Evolutionary conservation across 2,888 invertebrate species (phyloP), one percentile per base, ranked within the genome.

Genomic region (Pyrrhosoma nymphula): DNA sequence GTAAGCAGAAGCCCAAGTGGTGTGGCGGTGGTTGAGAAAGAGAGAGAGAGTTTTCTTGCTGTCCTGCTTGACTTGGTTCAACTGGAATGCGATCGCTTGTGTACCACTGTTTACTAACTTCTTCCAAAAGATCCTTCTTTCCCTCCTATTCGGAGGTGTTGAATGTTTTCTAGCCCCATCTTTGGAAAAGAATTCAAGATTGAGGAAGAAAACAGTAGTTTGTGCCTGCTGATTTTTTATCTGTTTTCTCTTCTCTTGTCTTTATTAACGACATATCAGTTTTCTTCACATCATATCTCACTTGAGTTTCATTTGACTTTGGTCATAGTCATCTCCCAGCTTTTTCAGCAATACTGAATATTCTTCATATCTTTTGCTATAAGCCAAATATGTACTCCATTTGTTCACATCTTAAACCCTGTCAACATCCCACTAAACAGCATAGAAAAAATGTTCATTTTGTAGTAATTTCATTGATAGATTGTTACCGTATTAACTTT

Each of bases 1-100:
- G 93, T 93, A 93, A 93, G 93, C 93, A 39, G 63, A 4, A 47
- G 47, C 47, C 47, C 47, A 47, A 18, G 91, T 23, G n/a, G 23
- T 18, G 90, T 56, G 56, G 23, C 6, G 60, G 12, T 30, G n/a
- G 35, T 56, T 18, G 56, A 3, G 20, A 12, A 30, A 56, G 56
- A 3, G 20, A 12, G 20, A 47, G 56, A 20, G 47, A 20, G 4
- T 56, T 10, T 3, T 56, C 14, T 56, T 56, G 20, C 56, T 60
- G 30, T 90, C 56, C 56, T 35, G 35, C 55, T 56, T 90, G 47
- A 90, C 90, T 12, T 90, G 55, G 55, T 56, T n/a, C 90, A 18
- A 20, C 90, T 56, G 89, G 89, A 89, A 56, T 47, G 47, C 47
- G 55, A 55, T 89, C 56, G 82, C 35, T 82, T 82, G 35, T 82